Evolutionary conservation across 2,113 vertebrate genomes (phyloP), one percentile per base, ranked within the genome.

Genomic region (Carassius gibelio): DNA sequence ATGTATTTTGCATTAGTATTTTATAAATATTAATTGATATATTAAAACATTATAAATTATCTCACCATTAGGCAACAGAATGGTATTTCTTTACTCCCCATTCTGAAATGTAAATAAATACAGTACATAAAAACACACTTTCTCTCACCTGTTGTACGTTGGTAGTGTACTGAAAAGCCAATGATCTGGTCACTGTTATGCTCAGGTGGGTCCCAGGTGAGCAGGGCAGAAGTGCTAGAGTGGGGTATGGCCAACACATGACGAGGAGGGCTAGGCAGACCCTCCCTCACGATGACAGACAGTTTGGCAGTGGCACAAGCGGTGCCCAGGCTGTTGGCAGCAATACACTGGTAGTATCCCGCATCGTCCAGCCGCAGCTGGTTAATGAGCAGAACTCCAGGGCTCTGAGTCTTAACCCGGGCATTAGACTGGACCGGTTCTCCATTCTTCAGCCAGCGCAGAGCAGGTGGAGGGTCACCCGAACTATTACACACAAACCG

Each of bases 261-360:
- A 68, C 94, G 96, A 0, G 98, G 98, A n/a, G 96, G 94, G 1
- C 98, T 98, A 83, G 98, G 98, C 81, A 99, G 94, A 11, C 98
- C 98, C 86, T 99, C 96, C 21, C 96, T 94, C 84, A 99, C 97
- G 0, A 97, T 96, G 21, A 99, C 98, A 0, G 96, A 95, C 88
- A 99, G 95, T 85, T 92, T 95, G 86, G 97, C 97, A 0, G 95
- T 96, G 81, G 97, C 97, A 48, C 98, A 99, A 38, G 97, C 96
- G 0, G 92, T 96, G 74, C 98, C 98, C 84, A 98, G 93, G 82
- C 93, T 94, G 86, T 98, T 99, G 91, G 97, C 95, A 0, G 97
- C 97, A 88, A 99, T 94, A 15, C 98, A 99, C 90, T 99, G 98
- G 90, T 99, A 99, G 93, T 97, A 98, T 82, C 98, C 98, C 0